phyloP scores from a whole-genome alignment of 2,113 vertebrate genomes.

The Chrysemys picta region DNA sequence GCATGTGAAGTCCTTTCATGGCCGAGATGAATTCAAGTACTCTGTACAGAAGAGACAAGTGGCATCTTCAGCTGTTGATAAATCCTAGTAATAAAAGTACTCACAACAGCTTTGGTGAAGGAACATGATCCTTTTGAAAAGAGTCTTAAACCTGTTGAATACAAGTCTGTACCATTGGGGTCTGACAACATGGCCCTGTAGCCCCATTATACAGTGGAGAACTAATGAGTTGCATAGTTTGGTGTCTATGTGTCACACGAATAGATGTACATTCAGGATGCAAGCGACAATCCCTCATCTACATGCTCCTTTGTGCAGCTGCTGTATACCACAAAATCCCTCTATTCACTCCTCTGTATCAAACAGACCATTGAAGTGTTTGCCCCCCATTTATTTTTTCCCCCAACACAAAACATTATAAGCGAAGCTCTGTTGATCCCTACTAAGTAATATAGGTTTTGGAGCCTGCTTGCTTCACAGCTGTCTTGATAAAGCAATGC shows the following conservation, averaged over 20 bases:
- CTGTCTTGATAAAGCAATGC: neutral
- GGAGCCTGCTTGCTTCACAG: neutral
- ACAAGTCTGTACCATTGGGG: neutral
- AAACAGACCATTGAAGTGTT: neutral
- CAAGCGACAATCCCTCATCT: neutral
- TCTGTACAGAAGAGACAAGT: neutral
- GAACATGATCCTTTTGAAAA: neutral
- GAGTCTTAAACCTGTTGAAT: neutral
- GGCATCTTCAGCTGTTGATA: neutral
- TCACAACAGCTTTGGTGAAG: neutral
- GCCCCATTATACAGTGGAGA: neutral
- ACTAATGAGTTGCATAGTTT: neutral
- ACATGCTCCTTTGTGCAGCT: neutral
- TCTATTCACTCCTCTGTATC: neutral
- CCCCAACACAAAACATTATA: fast-evolving
- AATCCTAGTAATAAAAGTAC: neutral
- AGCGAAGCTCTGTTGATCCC: neutral
- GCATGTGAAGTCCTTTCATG: neutral
- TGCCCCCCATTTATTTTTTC: neutral
- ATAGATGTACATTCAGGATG: neutral
- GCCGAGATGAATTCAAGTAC: neutral
- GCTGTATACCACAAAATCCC: neutral
- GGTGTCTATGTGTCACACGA: neutral
- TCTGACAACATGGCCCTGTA: neutral
- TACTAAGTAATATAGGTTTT: neutral